Evolutionary conservation across 2,888 invertebrate genomes (phyloP), one percentile per base, ranked within the genome.

Genomic region (Bellardia bayeri): DNA sequence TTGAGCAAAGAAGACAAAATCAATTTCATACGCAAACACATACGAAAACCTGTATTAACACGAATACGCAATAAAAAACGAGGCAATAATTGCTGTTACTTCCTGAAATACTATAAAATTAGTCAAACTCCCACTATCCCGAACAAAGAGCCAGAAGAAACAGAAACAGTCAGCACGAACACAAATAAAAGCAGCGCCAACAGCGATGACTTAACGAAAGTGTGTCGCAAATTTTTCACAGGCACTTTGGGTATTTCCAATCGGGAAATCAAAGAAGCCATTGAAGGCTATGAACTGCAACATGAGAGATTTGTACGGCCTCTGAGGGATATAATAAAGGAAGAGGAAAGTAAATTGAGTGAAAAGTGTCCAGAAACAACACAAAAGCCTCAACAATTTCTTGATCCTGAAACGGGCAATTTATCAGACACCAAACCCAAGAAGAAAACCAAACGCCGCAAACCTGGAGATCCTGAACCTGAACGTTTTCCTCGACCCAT

Each of bases 401-500:
- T 87, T 4, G 85, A 82, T 83, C 81, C 85, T 14, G 82, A 85
- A 81, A 85, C 86, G 9, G 82, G 83, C 0, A 83, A 89, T 23
- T 64, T 80, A 37, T 68, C 78, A 0, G 69, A 72, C 40, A 75
- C 68, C 2, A 74, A 63, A 30, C 86, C 86, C 23, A 82, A 82
- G 63, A 82, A 64, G 14, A 85, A 82, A 82, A 33, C 23, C 2
- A 68, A 37, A 63, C 85, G 85, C 6, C 85, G 87, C 2, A 89
- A 89, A 84, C 85, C 87, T 23, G 88, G 61, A 6, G 83, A 82
- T 51, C 85, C 71, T 13, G 83, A 63, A 84, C 88, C 74, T 2
- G 86, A 88, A 63, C 89, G 88, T n/a, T 69, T 76, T 40, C 90
- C 90, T 3, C 87, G 88, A 30, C 89, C 89, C 16, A 89, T 89